Evolutionary conservation across 92 coral and sea anemone species (phyloP), one percentile per base, ranked within the genome.

Genomic region (Zoanthus sociatus): DNA sequence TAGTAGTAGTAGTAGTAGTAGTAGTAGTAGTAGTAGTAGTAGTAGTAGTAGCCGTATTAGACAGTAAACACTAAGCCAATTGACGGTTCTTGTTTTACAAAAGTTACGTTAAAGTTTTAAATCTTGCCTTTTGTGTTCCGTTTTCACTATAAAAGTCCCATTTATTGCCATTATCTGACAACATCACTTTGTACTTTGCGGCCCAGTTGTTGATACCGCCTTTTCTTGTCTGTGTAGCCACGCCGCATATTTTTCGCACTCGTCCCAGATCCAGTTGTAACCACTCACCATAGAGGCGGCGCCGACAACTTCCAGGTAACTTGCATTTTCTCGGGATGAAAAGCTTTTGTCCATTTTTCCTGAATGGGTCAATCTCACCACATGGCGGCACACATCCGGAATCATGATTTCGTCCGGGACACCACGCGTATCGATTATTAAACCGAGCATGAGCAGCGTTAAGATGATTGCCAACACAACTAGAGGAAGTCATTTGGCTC

Each of bases 401-500:
- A 47, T 31, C 33, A 47, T 47, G 9, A 32, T 26, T 50, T 21
- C 33, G 63, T 11, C 16, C 10, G 13, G 81, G 81, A 30, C 81
- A 76, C 81, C 81, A 76, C 45, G 66, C 81, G 60, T 76, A 53
- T 1, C n/a, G 9, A 53, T 21, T n/a, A 55, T 76, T 51, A 21
- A 76, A 76, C 64, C 81, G 81, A 13, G 64, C 81, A 51, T 76
- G 81, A 66, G 64, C n/a, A 53, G 81, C 81, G 9, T 12, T 17
- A 1, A 76, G 66, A 13, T 76, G 45, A 15, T 4, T 11, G 45
- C 53, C 5, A 53, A 76, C 30, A 0, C 1, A 60, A 20, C 81
- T 31, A 51, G 81, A 76, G 21, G 81, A 76, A 44, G 81, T 51
- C 81, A 76, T 9, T 30, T 51, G 81, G 7, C 45, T 50, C 14